These are phyloP conservation scores for Rhimphoctona megacephalus DNA, from an alignment of 2,888 invertebrate genomes.

Conservation along the genomic window DNA sequence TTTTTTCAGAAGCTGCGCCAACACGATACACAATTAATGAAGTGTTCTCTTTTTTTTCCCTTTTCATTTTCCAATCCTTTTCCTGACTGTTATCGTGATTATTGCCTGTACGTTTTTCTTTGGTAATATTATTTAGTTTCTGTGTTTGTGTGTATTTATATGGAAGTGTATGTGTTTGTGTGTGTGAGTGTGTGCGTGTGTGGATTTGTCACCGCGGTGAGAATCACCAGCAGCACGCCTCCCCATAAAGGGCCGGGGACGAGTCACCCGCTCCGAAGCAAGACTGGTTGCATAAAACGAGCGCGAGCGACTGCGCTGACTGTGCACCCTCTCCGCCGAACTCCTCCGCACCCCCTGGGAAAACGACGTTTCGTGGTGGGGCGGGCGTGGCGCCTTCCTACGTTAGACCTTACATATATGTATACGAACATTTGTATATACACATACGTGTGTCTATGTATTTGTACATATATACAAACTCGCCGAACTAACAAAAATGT, in stretches of 20 bases:
- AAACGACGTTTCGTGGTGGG: constrained; percentile 73
- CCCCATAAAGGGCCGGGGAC: constrained; percentile 77
- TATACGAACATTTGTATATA: background rate
- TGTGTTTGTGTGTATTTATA: constrained; percentile 1
- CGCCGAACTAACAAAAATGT: background rate
- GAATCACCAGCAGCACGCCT: constrained; percentile 74
- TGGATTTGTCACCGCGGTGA: constrained; percentile 60
- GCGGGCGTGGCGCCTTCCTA: constrained; percentile 81
- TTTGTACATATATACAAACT: background rate
- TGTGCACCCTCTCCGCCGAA: constrained; percentile 72
- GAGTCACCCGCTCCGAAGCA: constrained; percentile 81
- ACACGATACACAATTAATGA: constrained; percentile 23
- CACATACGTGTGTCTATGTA: background rate
- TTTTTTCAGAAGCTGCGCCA: constrained; percentile 13
- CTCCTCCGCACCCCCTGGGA: constrained; percentile 68
- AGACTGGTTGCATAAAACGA: constrained; percentile 84
- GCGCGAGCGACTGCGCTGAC: constrained; percentile 82
- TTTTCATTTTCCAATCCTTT: background rate
- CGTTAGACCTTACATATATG: constrained; percentile 36
- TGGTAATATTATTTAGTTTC: background rate
- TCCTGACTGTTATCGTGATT: background rate
- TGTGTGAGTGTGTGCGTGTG: constrained; percentile 30
- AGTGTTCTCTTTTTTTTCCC: background rate
- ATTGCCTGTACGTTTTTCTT: constrained; percentile 1
- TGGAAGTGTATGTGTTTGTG: constrained; percentile 13